Conservation (phyloP, 2,113 vertebrate species). For the Lepus americanus region DNA sequence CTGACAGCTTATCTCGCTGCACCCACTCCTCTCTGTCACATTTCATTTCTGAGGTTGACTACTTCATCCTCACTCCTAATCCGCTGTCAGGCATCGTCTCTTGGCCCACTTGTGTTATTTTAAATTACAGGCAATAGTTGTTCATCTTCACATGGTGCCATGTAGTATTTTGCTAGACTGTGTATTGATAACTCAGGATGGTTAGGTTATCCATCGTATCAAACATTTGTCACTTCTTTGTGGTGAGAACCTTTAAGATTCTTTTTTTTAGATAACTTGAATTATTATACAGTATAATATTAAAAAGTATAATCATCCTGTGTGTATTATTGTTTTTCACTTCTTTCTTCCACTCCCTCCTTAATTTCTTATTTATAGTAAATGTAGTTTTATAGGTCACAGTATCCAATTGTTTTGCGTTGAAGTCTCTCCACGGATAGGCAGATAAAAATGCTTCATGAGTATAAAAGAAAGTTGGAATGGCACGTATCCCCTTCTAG, state of each 20-base stretch:
- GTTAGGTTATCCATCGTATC: no score
- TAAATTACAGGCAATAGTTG: no score
- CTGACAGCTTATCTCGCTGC: no score
- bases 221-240: no score
- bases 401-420: background rate
- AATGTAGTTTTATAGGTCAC: background rate
- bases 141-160: no score
- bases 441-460: background rate
- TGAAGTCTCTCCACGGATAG: background rate
- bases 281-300: no score
- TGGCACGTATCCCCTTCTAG: accelerated
- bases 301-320: no score
- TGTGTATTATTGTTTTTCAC: background rate
- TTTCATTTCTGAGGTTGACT: background rate
- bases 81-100: background rate
- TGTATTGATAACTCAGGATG: no score
- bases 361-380: background rate
- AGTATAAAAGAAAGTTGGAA: background rate
- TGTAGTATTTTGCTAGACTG: no score
- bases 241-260: no score
- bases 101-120: background rate
- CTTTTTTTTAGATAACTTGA: no score
- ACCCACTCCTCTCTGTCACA: background rate
- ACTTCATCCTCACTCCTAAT: background rate
- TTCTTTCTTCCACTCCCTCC: background rate